phyloP scores from a whole-genome alignment of 2,888 invertebrate genomes.

The Cerceris ruficornis region DNA sequence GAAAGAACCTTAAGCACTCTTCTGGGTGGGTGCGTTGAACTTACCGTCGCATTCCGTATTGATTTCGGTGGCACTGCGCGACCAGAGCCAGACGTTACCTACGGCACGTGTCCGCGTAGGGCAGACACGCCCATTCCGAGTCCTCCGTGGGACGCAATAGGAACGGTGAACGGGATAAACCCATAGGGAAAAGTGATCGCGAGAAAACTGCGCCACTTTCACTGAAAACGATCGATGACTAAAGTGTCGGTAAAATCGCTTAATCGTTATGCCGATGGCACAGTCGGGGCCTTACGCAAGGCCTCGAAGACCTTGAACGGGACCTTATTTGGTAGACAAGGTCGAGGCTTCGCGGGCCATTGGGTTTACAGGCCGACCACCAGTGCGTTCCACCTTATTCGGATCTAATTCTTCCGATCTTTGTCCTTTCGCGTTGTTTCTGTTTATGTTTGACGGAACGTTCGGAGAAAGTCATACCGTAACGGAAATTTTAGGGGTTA shows the following conservation, averaged over 20 bases:
- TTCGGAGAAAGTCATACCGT: not conserved
- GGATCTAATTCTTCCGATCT: constrained; percentile 56
- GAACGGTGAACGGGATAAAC: not conserved
- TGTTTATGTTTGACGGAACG: constrained; percentile 15
- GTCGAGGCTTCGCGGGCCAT: constrained; percentile 75
- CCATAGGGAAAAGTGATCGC: constrained; percentile 2
- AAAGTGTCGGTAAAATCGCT: constrained; percentile 65
- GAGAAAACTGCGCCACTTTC: constrained; percentile 9
- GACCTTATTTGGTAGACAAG: constrained; percentile 79
- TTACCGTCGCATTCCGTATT: constrained; percentile 76
- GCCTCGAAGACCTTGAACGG: constrained; percentile 74
- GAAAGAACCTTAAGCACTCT: constrained; percentile 58
- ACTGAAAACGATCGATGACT: constrained; percentile 50
- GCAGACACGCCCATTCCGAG: constrained; percentile 64
- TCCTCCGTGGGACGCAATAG: constrained; percentile 1
- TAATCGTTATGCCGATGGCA: constrained; percentile 73
- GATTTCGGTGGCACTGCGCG: constrained; percentile 73
- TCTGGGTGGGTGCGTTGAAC: constrained; percentile 73
- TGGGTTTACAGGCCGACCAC: constrained; percentile 77
- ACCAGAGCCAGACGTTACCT: constrained; percentile 69
- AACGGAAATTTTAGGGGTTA: not conserved
- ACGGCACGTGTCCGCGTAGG: constrained; percentile 66
- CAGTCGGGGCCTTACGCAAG: constrained; percentile 74
- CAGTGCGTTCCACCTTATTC: constrained; percentile 61
- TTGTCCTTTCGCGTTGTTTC: constrained; percentile 17